phyloP scores from a whole-genome alignment of 2,113 vertebrate genomes.

The Reinhardtius hippoglossoides region DNA sequence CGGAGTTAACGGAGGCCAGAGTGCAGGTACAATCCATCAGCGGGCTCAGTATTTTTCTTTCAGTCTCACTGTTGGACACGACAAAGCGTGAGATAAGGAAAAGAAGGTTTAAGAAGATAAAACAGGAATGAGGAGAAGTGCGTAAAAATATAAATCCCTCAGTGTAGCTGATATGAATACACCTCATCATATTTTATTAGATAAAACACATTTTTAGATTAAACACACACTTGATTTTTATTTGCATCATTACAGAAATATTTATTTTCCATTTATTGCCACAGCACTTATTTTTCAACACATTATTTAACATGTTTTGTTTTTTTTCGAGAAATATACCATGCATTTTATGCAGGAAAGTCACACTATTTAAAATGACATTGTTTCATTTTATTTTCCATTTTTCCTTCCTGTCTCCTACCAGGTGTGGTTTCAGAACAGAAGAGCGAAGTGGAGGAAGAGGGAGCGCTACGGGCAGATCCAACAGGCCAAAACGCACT shows the following conservation, averaged over 20 bases:
- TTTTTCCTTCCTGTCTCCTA: no score
- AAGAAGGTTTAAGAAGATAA: not conserved
- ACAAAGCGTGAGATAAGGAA: not conserved
- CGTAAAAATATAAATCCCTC: not conserved
- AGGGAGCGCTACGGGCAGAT: conserved; percentile 97
- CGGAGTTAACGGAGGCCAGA: conserved; percentile 96
- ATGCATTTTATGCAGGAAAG: no score
- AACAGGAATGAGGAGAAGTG: not conserved
- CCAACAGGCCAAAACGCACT: conserved; percentile 96
- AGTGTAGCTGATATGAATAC: not conserved
- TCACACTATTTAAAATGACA: not conserved
- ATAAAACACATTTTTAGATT: not conserved
- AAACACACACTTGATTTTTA: not conserved
- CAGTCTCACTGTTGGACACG: not conserved
- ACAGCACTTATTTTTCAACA: no score
- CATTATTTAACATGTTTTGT: no score
- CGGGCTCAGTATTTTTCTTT: not conserved
- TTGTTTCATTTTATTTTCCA: not conserved
- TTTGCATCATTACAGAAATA: not conserved
- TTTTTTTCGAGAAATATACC: no score
- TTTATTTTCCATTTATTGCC: not conserved
- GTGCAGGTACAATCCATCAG: conserved; percentile 88
- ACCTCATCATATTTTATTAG: not conserved
- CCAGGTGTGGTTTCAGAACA: conserved; percentile 99
- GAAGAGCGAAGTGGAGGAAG: conserved; percentile 98